A percentile compares a stretch with the other conserved stretches of the same genome.
Evolutionary conservation across 2,888 invertebrate species (phyloP).

Genomic region (Polydrusus tereticollis): DNA sequence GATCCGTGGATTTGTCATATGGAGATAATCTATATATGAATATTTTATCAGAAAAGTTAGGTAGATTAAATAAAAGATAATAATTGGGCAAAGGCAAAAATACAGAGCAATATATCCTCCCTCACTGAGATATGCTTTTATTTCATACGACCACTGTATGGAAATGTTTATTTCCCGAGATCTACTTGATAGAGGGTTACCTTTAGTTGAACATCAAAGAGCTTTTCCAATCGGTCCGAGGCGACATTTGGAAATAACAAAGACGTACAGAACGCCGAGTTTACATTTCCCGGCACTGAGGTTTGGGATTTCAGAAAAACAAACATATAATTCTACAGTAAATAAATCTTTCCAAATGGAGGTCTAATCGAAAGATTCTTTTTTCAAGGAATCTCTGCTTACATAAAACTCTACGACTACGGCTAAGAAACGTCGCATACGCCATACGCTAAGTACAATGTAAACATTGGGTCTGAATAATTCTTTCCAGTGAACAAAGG

Average conservation of each 20-base stretch:
- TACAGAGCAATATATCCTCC: constrained; percentile 42
- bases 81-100: constrained; percentile 31
- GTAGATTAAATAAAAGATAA: constrained; percentile 45
- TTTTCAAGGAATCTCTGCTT: constrained; percentile 25
- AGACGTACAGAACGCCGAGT: constrained; percentile 54
- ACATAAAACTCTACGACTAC: constrained; percentile 35
- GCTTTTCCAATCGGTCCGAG: constrained; percentile 52
- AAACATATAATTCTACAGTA: constrained; percentile 61
- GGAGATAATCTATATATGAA: constrained; percentile 20
- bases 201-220: constrained; percentile 54
- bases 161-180: constrained; percentile 52
- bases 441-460: constrained; percentile 34
- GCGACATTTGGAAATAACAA: constrained; percentile 52
- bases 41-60: constrained; percentile 42
- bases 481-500: constrained; percentile 21
- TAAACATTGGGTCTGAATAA: constrained; percentile 36
- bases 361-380: constrained; percentile 45
- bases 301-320: constrained; percentile 63
- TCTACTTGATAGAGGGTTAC: constrained; percentile 50
- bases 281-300: constrained; percentile 62
- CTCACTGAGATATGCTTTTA: constrained; percentile 46
- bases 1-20: neutral
- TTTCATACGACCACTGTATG: constrained; percentile 41
- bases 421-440: constrained; percentile 28
- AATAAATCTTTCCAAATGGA: constrained; percentile 56